A percentile compares a stretch with the other conserved stretches of the same genome.
Conservation (phyloP, 2,113 vertebrate species). For the Tautogolabrus adspersus region DNA sequence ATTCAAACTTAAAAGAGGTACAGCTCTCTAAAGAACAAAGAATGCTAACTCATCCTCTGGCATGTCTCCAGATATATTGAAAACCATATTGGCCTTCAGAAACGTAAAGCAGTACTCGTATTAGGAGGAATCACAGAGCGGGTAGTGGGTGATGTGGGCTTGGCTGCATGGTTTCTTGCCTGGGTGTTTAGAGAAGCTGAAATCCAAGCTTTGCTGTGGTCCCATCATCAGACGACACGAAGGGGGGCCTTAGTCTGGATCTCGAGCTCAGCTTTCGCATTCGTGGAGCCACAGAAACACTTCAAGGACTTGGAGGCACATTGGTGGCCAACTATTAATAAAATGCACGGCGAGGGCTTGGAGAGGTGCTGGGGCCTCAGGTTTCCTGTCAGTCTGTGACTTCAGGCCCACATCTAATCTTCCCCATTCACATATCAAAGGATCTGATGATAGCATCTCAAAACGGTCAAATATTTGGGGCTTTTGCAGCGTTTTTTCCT, state of each 20-base stretch:
- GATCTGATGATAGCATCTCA: conserved; percentile 11
- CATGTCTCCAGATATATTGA: neutral
- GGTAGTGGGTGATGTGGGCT: neutral
- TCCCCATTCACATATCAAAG: conserved; percentile 39
- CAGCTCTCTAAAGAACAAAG: no score
- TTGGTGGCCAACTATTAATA: conserved; percentile 21
- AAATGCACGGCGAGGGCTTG: conserved; percentile 4
- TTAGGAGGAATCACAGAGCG: conserved; percentile 1
- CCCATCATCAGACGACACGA: conserved; percentile 30
- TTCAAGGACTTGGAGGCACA: conserved; percentile 34
- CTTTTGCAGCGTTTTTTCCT: neutral
- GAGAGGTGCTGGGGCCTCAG: neutral
- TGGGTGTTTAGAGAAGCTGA: conserved; percentile 37
- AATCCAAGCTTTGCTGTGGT: conserved; percentile 43
- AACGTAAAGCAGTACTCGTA: neutral
- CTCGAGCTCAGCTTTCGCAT: conserved; percentile 40
- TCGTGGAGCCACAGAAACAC: conserved; percentile 52
- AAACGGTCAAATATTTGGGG: neutral
- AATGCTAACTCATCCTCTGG: neutral
- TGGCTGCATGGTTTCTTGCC: neutral
- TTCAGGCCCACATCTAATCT: conserved; percentile 1
- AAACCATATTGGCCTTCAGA: neutral
- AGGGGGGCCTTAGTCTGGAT: conserved; percentile 20
- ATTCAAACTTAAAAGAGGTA: no score
- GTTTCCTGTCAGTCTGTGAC: conserved; percentile 28